These are phyloP conservation scores for Pygoscelis adeliae DNA, from an alignment of 2,113 vertebrate species.

Conservation along the genomic window DNA sequence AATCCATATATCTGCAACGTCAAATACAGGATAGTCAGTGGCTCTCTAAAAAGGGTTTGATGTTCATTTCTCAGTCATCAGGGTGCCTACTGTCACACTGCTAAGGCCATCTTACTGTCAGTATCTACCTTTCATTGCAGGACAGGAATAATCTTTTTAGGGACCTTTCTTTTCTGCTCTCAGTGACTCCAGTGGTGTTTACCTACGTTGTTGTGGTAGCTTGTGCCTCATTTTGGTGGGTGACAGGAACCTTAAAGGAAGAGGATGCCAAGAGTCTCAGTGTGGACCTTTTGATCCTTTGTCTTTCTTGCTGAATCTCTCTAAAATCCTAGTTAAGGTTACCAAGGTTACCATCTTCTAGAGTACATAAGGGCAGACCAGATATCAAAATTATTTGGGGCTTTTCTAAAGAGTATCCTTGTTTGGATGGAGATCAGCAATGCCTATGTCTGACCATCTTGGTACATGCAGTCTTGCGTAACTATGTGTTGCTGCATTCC, in stretches of 20 bases:
- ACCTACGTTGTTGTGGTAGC: background rate
- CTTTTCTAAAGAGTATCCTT: background rate
- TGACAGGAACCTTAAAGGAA: background rate
- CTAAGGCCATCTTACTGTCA: background rate
- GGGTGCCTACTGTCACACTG: background rate
- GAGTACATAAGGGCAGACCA: background rate
- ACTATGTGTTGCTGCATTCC: background rate
- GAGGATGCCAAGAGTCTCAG: background rate
- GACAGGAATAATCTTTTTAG: background rate
- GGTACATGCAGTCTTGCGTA: background rate
- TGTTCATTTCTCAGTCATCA: background rate
- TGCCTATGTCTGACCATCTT: background rate
- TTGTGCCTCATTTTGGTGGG: background rate
- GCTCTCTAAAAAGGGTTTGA: background rate
- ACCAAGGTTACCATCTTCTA: background rate
- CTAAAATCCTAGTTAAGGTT: background rate
- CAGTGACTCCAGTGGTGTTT: background rate
- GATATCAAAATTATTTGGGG: background rate
- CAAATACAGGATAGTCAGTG: background rate
- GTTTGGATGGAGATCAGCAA: background rate
- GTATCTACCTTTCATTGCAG: background rate
- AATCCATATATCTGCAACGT: background rate
- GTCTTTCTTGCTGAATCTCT: background rate
- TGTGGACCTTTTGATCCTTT: background rate
- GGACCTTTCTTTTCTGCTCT: background rate